These are phyloP conservation scores for Platyrinchus mystaceus DNA, from an alignment of 2,797 vertebrate genomes.

Conservation along the genomic window DNA sequence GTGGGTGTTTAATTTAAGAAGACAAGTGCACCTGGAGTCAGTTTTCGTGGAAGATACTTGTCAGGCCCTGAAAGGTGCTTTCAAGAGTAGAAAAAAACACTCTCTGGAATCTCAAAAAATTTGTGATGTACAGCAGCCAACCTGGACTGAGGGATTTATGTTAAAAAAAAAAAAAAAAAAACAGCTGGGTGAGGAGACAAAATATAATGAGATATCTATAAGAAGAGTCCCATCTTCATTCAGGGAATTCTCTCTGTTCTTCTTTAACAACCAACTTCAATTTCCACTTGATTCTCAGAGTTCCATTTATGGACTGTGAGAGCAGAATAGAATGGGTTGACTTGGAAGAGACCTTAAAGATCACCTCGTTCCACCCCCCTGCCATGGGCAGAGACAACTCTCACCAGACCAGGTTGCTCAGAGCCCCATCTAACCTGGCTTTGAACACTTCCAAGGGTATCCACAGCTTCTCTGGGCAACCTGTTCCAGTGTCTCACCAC, in stretches of 20 bases:
- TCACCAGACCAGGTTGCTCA: too few relatives aligned
- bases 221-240: neutral
- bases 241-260: neutral
- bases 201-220: neutral
- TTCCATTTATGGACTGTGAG: neutral
- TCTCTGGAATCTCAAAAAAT: neutral
- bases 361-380: neutral
- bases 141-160: neutral
- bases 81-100: neutral
- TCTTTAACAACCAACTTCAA: neutral
- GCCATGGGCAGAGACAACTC: neutral
- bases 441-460: neutral
- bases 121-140: neutral
- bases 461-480: neutral
- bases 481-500: neutral
- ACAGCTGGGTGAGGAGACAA: neutral
- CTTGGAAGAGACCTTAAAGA: neutral
- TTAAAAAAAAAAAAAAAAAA: neutral
- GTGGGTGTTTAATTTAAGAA: slow-evolving; percentile 16
- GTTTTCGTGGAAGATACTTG: slow-evolving; percentile 30
- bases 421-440: neutral
- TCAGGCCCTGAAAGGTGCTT: slow-evolving; percentile 21
- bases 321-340: neutral
- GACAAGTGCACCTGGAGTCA: neutral
- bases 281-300: neutral